Percentiles rank a stretch among this genome's conserved stretches.
These are phyloP conservation scores for Hylaeus volcanicus DNA, from an alignment of 1,140 invertebrate species.

Conservation along the genomic window DNA sequence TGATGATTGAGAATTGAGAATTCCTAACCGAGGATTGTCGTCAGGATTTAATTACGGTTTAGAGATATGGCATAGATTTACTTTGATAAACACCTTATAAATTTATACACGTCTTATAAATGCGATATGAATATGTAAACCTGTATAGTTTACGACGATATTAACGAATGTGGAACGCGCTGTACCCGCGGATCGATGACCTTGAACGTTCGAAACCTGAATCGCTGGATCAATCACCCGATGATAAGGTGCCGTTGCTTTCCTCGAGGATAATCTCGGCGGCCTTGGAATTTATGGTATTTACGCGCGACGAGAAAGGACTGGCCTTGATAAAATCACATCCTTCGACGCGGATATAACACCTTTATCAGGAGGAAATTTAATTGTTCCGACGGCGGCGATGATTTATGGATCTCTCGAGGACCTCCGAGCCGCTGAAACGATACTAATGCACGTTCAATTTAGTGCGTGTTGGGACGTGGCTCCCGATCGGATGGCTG, in stretches of 20 bases:
- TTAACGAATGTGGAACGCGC: too few species aligned
- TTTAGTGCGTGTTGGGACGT: too few species aligned
- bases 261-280: not conserved
- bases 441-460: not conserved
- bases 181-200: slow-evolving; percentile 10
- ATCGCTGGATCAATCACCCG: slow-evolving; percentile 16
- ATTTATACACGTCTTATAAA: too few species aligned
- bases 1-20: too few species aligned
- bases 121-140: too few species aligned
- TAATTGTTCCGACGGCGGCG: not conserved
- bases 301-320: not conserved
- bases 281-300: not conserved
- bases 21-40: too few species aligned
- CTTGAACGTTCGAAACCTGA: slow-evolving; percentile 25
- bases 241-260: slow-evolving; percentile 39
- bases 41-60: too few species aligned
- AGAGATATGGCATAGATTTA: too few species aligned
- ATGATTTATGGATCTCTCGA: not conserved
- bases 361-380: not conserved
- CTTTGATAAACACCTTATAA: too few species aligned
- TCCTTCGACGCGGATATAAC: not conserved
- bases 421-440: not conserved
- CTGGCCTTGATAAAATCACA: not conserved
- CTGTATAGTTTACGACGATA: too few species aligned
- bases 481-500: too few species aligned